Base-by-base conservation (phyloP, 2,888 invertebrate species). In the Panopea generosa region DNA sequence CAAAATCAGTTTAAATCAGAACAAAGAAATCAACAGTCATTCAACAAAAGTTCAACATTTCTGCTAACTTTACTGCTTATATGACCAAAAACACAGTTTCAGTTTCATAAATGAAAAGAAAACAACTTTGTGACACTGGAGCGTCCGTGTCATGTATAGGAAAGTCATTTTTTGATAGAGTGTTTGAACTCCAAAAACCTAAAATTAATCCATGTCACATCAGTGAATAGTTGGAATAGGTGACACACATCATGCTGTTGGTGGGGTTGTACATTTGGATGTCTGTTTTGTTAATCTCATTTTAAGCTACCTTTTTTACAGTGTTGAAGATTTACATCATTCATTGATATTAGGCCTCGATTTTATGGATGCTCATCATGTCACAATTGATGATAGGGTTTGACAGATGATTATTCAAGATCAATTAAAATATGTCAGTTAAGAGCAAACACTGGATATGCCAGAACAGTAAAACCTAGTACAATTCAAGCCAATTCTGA, bases 81-180 rank as follows among this genome's bases (percentile, higher is more conserved):
- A 57, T 74, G 74, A 60, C 38, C 3, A 74, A 63, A 38, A 73
- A 66, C 18, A 73, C 61, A 11, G 49, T 73, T n/a, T 20, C 14
- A 2, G 73, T 50, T 1, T 47, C 50, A 7, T 43, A 9, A 33
- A 33, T 38, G 53, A 27, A 20, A 43, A 27, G 26, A 63, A 43
- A 27, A 63, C 63, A 40, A 1, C 33, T 73, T 22, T 45, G 50
- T 27, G 73, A 73, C 57, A 72, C 72, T 16, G 72, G 72, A 20
- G 72, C 62, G 16, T 20, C 53, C 14, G 29, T 72, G 11, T 72
- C 66, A 2, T 72, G 72, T 18, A 50, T 67, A 16, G n/a, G 43
- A 18, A 49, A 24, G 18, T 18, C 59, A 16, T 75, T 63, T 38
- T 55, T 75, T 27, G 40, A 59, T 6, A 75, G 55, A 38, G 49